A percentile compares a stretch with the other conserved stretches of the same genome.
Evolutionary conservation across 2,113 vertebrate species (phyloP).

Genomic region (Sceloporus undulatus): DNA sequence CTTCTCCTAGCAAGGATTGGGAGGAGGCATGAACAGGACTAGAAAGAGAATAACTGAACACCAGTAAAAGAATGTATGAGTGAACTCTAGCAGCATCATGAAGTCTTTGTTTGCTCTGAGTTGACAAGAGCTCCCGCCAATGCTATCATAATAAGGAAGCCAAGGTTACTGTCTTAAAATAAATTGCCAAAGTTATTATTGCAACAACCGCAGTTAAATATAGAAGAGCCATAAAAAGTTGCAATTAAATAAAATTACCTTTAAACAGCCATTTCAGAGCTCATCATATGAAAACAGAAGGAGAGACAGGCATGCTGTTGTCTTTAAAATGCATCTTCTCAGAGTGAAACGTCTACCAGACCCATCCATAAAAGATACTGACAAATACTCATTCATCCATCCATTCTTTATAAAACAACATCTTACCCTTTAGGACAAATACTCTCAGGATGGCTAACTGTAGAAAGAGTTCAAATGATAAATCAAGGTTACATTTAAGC

Average conservation of each 20-base stretch:
- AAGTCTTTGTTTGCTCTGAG: constrained; percentile 4
- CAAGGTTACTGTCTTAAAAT: constrained; percentile 43
- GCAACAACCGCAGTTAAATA: constrained; percentile 48
- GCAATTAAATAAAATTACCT: constrained; percentile 50
- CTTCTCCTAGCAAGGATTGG: neutral
- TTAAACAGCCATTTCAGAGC: constrained; percentile 38
- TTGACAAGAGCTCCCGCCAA: rapidly evolving
- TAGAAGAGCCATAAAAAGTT: constrained; percentile 48
- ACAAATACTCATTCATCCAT: neutral
- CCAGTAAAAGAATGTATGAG: neutral
- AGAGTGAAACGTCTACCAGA: constrained; percentile 4
- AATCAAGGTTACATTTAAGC: constrained; percentile 6
- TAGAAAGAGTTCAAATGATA: neutral
- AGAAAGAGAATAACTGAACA: neutral
- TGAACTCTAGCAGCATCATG: neutral
- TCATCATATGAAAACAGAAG: neutral
- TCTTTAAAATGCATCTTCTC: neutral
- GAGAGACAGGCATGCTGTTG: constrained; percentile 3
- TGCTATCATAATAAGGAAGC: constrained; percentile 19
- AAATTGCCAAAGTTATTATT: constrained; percentile 30
- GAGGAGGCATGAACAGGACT: neutral
- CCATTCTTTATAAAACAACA: neutral
- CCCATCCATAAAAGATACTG: neutral
- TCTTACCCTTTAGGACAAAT: neutral
- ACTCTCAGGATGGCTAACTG: neutral